Evolutionary conservation across 2,113 vertebrate species (phyloP).

Genomic region (Muntiacus reevesi): DNA sequence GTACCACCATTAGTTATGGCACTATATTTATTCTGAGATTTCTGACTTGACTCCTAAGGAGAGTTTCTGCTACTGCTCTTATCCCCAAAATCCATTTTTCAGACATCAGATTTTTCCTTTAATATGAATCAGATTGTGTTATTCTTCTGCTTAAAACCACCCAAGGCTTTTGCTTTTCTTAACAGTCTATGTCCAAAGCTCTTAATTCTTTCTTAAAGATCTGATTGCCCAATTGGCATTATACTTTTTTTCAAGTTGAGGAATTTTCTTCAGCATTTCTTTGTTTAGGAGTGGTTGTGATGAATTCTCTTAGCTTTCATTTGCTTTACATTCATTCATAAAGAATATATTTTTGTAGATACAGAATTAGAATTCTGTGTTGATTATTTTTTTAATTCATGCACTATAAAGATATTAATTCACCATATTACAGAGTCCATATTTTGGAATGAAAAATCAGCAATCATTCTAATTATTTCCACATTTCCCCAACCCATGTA

Average conservation of each 20-base stretch:
- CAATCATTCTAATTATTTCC: background rate
- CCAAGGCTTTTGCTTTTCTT: background rate
- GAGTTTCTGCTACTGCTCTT: background rate
- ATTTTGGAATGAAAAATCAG: background rate
- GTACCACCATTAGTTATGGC: background rate
- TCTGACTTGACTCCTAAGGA: background rate
- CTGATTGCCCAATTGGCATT: background rate
- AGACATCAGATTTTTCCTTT: background rate
- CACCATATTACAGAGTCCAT: background rate
- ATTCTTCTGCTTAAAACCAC: background rate
- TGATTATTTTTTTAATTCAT: background rate
- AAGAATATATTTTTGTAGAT: background rate
- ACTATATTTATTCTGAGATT: background rate
- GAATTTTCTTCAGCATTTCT: background rate
- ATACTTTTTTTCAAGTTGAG: background rate
- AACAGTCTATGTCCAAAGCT: background rate
- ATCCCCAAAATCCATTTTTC: background rate
- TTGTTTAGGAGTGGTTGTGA: background rate
- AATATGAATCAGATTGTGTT: background rate
- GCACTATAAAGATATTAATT: background rate
- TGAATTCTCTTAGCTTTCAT: background rate
- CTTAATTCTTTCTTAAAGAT: background rate
- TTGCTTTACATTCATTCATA: background rate
- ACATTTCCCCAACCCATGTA: rapidly evolving
- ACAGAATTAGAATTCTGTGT: background rate